Conservation (phyloP, 2,888 invertebrate genomes). For the Poecilobothrus nobilitatus region DNA sequence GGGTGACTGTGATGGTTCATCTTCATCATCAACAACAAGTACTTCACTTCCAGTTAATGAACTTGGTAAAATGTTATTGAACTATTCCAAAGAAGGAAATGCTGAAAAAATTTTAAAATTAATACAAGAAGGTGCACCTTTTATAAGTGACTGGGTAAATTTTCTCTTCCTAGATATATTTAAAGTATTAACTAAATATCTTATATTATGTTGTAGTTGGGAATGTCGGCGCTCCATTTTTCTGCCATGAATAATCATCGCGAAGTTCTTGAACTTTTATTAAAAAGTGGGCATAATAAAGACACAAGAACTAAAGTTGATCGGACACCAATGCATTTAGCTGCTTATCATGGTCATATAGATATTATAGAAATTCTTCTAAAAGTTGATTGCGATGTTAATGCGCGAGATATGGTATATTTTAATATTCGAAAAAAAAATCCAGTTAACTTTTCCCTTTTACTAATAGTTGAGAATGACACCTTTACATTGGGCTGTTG, state of each 20-base stretch:
- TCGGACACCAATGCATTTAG: conserved; percentile 83
- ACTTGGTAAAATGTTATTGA: conserved; percentile 73
- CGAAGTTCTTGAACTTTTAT: conserved; percentile 69
- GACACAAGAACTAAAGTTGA: conserved; percentile 90
- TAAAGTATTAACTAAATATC: not conserved
- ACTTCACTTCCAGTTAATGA: conserved; percentile 49
- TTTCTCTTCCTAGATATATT: conserved; percentile 13
- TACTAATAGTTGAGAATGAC: conserved; percentile 68
- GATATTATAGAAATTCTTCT: conserved; percentile 63
- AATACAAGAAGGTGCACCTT: conserved; percentile 80
- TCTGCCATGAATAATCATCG: conserved; percentile 74
- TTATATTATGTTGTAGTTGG: conserved; percentile 52
- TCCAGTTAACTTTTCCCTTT: not conserved
- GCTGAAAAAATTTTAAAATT: conserved; percentile 65
- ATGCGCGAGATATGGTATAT: conserved; percentile 68
- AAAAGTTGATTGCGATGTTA: conserved; percentile 60
- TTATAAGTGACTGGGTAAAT: conserved; percentile 84
- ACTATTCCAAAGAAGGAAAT: conserved; percentile 71
- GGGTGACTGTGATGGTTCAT: not conserved
- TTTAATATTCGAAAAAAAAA: conserved; percentile 9
- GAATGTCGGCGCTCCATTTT: conserved; percentile 81
- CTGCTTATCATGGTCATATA: conserved; percentile 74
- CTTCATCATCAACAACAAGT: not conserved
- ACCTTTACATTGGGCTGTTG: conserved; percentile 89
- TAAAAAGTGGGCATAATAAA: conserved; percentile 77